Base-by-base conservation (phyloP, 2,113 vertebrate species). In the Clarias magur region DNA sequence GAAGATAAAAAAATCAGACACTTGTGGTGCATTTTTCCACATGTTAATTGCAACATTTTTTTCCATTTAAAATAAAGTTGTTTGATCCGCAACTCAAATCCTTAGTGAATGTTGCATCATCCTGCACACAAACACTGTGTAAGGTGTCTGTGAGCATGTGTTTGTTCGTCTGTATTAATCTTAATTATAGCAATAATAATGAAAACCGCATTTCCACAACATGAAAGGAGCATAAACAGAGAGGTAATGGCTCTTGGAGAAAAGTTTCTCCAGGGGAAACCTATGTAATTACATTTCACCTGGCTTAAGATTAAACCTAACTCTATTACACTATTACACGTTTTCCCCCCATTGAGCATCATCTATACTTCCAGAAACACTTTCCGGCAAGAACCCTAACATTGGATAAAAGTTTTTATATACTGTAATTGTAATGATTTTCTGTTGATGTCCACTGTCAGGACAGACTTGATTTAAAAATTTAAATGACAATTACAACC, bases 241-340 rank as follows among this genome's bases (percentile, higher is more conserved):
- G 73, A 86, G 63, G 84, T 67, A 86, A 89, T 84, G 80, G 65
- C 38, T 89, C 62, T 84, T 19, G 4, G 54, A 85, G 56, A 73
- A n/a, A 34, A 73, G 76, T 80, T 73, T 86, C 87, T 83, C 48
- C 82, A 80, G 85, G 80, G 73, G 38, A 60, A 48, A 42, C 42
- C 65, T 57, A 85, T 56, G 34, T 63, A 82, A 85, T 83, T 83
- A 86, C 67, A 48, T 83, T 85, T 89, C 65, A 84, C 80, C 65
- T 57, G 3, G 60, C 53, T 83, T 83, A 67, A 38, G 85, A 83
- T 86, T 79, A 70, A 86, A 79, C 16, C 8, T 4, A n/a, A 68
- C 53, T 59, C 60, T 68, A 67, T 42, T 63, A 25, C 81, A 67
- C 56, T 75, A 48, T 48, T 48, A 21, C 54, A 84, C 68, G 16